Conservation (phyloP, 2,113 vertebrate species). For the Macaca fascicularis region T2T-MFA8v1.1 NC_088380.1:135876001-135876500, state of each 20-base stretch:
- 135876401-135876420: not conserved
- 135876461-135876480: not conserved
- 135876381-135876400: not conserved
- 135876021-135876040: not conserved
- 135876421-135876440: not conserved
- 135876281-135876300: not conserved
- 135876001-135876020: too few relatives aligned
- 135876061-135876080: not conserved
- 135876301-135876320: not conserved
- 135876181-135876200: not conserved
- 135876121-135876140: not conserved
- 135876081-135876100: not conserved
- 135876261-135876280: not conserved
- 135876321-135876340: not conserved
- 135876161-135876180: not conserved
- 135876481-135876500: not conserved
- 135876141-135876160: not conserved
- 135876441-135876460: not conserved
- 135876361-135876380: not conserved
- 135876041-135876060: not conserved
- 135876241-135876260: not conserved
- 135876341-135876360: not conserved
- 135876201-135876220: not conserved
- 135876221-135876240: not conserved
- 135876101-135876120: not conserved